phyloP scores from a whole-genome alignment of 2,113 vertebrate genomes.

The Pimephales promelas region DNA sequence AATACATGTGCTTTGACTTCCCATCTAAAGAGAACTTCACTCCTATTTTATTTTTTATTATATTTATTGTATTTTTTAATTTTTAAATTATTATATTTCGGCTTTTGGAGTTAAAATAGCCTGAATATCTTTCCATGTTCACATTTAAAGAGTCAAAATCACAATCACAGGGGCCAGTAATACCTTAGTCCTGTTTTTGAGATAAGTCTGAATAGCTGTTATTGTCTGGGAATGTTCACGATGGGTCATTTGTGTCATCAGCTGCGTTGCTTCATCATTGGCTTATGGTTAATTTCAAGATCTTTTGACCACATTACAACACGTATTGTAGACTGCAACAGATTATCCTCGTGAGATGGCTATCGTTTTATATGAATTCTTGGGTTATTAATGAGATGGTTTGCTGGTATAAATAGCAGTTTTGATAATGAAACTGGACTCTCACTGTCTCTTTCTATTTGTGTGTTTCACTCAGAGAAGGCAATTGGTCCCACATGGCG shows the following conservation, averaged over 20 bases:
- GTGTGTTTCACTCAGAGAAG: not conserved
- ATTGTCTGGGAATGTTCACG: not conserved
- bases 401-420: not conserved
- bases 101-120: not conserved
- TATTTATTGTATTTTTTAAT: not conserved
- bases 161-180: not conserved
- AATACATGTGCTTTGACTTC: not conserved
- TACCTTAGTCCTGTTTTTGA: not conserved
- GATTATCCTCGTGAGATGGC: not conserved
- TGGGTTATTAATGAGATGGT: conserved; percentile 14
- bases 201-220: not conserved
- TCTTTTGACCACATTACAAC: not conserved
- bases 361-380: not conserved
- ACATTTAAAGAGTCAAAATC: not conserved
- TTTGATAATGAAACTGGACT: conserved; percentile 27
- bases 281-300: conserved; percentile 8
- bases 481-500: not conserved
- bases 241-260: not conserved
- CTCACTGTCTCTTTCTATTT: conserved; percentile 7
- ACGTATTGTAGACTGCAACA: not conserved
- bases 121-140: not conserved
- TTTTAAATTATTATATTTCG: not conserved
- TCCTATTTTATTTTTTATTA: not conserved
- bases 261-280: not conserved
- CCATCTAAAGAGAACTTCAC: not conserved